A percentile compares a stretch with the other conserved stretches of the same genome.
Conservation (phyloP, 2,797 vertebrate genomes). For the Potorous gilbertii region DNA sequence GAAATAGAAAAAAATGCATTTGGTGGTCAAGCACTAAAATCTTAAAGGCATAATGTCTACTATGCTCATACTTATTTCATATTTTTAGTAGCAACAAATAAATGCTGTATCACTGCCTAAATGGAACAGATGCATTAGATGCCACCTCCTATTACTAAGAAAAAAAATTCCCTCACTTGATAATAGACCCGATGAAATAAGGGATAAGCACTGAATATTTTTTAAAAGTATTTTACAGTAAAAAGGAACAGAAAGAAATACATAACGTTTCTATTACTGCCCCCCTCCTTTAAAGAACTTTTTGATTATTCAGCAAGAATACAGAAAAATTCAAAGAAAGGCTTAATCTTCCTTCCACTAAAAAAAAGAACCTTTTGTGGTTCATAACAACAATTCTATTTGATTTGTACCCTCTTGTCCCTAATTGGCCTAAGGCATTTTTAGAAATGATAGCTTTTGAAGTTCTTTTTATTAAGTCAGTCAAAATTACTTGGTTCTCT, state of each 20-base stretch:
- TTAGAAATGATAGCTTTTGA: constrained; percentile 60
- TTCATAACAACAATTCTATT: constrained; percentile 77
- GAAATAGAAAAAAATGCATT: constrained; percentile 31
- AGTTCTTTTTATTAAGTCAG: constrained; percentile 62
- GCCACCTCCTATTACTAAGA: constrained; percentile 21
- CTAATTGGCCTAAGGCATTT: constrained; percentile 70
- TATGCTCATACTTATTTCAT: constrained; percentile 9
- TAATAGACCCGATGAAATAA: constrained; percentile 37
- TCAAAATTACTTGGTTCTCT: constrained; percentile 50
- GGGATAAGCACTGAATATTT: background rate
- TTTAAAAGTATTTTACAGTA: constrained; percentile 53
- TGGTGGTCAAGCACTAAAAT: constrained; percentile 2
- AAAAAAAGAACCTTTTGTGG: constrained; percentile 66
- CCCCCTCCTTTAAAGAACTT: constrained; percentile 65
- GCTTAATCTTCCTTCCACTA: constrained; percentile 56
- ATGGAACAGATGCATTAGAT: background rate
- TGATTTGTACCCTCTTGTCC: constrained; percentile 56
- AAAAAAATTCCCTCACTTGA: constrained; percentile 19
- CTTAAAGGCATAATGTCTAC: background rate
- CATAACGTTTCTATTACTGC: constrained; percentile 64
- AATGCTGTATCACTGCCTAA: background rate
- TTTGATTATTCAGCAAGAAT: constrained; percentile 55
- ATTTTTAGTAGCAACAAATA: background rate
- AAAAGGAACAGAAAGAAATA: constrained; percentile 61
- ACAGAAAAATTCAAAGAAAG: constrained; percentile 75